phyloP scores from a whole-genome alignment of 2,797 vertebrate species.

The Enteromius trimaculatus region DNA sequence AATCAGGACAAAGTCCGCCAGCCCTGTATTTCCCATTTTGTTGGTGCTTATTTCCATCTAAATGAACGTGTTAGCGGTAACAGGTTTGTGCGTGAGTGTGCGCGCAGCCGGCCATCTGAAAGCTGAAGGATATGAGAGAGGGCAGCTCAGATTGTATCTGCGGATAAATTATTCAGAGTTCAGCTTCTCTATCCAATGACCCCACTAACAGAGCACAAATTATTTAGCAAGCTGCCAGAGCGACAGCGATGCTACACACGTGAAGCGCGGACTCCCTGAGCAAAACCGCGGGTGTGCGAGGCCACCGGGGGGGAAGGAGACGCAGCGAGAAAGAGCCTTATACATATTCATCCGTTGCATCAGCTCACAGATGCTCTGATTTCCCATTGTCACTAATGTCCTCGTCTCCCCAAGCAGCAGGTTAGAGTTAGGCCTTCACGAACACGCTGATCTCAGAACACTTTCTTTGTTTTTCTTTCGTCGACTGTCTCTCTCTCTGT shows the following conservation, averaged over 20 bases:
- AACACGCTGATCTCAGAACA: slow-evolving; percentile 20
- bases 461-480: slow-evolving; percentile 6
- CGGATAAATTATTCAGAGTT: slow-evolving; percentile 81
- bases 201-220: slow-evolving; percentile 83
- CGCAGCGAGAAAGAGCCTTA: slow-evolving; percentile 69
- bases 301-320: slow-evolving; percentile 58
- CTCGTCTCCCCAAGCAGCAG: slow-evolving; percentile 53
- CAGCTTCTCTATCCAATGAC: slow-evolving; percentile 83
- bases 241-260: slow-evolving; percentile 71
- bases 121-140: slow-evolving; percentile 78
- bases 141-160: slow-evolving; percentile 80
- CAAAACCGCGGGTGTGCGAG: slow-evolving; percentile 71
- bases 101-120: slow-evolving; percentile 71
- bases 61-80: slow-evolving; percentile 68
- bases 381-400: slow-evolving; percentile 63
- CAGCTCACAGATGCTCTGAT: slow-evolving; percentile 67
- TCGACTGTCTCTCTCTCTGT: not conserved
- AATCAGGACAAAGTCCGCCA: slow-evolving; percentile 66
- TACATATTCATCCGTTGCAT: slow-evolving; percentile 76
- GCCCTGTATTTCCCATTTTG: slow-evolving; percentile 58
- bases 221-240: slow-evolving; percentile 84
- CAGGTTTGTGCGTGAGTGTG: slow-evolving; percentile 33
- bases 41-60: slow-evolving; percentile 70
- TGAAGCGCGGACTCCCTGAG: slow-evolving; percentile 70
- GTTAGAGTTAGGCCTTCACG: slow-evolving; percentile 48